Conservation (phyloP, 2,888 invertebrate genomes). For the Agrochola litura region DNA sequence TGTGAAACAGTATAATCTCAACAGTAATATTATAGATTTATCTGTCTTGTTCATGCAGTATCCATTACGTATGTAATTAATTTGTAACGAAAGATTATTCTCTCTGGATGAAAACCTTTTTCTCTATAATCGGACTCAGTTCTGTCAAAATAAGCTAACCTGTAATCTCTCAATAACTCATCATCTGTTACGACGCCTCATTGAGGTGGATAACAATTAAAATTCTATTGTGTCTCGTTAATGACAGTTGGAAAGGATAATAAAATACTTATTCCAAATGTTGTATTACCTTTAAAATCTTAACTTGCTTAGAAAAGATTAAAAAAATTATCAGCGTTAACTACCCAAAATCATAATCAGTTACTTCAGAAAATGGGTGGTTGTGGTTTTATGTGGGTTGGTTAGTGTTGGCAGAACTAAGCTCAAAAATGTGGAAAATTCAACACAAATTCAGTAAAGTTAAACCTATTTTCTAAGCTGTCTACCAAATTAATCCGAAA, state of each 20-base stretch:
- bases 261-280: too few species aligned
- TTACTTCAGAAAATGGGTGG: background rate
- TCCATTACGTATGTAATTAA: background rate
- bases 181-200: too few species aligned
- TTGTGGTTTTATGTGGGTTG: background rate
- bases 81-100: background rate
- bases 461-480: background rate
- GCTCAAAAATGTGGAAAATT: background rate
- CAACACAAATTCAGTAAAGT: background rate
- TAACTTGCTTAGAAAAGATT: background rate
- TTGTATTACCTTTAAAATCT: background rate
- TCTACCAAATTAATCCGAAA: background rate
- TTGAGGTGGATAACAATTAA: too few species aligned
- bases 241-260: too few species aligned
- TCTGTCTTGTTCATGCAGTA: background rate
- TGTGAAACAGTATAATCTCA: background rate
- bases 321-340: background rate
- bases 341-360: background rate
- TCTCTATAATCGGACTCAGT: background rate
- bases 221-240: too few species aligned
- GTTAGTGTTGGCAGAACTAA: background rate
- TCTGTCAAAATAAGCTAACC: background rate
- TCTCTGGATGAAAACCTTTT: background rate
- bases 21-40: background rate
- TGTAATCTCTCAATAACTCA: too few species aligned